A percentile compares a stretch with the other conserved stretches of the same genome.
Conservation (phyloP, 2,888 invertebrate genomes). For the Frankliniella intonsa region DNA sequence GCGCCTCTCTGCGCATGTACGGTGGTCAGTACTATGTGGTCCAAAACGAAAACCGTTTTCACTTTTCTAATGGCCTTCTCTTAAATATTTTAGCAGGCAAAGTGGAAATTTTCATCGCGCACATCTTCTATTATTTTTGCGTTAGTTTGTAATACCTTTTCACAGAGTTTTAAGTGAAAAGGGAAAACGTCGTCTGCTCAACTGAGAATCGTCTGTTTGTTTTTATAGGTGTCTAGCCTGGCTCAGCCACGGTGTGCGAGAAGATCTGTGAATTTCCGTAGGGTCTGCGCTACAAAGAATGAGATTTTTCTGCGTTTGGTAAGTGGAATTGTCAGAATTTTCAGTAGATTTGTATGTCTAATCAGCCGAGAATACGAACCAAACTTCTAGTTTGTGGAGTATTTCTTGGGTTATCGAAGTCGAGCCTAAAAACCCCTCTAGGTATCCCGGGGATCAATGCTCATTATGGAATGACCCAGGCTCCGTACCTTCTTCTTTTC, state of each 20-base stretch:
- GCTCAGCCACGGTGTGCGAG: conserved; percentile 12
- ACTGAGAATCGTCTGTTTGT: conserved; percentile 17
- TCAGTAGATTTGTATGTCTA: not conserved
- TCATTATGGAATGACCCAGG: conserved; percentile 15
- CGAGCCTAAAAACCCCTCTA: not conserved
- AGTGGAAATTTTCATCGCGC: too few species aligned
- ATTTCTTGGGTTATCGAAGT: not conserved
- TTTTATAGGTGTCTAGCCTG: conserved; percentile 17
- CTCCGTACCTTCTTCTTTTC: not conserved
- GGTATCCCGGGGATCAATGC: conserved; percentile 22
- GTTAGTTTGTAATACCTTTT: too few species aligned
- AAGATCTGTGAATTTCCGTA: conserved; percentile 13
- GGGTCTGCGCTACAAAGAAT: conserved; percentile 6
- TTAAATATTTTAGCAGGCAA: not conserved
- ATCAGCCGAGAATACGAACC: not conserved
- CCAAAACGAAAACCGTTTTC: not conserved
- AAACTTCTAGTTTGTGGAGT: not conserved
- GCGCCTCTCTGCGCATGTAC: too few species aligned
- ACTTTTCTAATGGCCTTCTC: not conserved
- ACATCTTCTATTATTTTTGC: not conserved
- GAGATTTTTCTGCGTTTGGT: conserved; percentile 13
- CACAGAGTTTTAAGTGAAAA: not conserved
- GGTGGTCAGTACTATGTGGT: not conserved
- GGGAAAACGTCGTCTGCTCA: not conserved
- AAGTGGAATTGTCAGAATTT: not conserved